Evolutionary conservation across 2,113 vertebrate species (phyloP).

Genomic region (Meleagris gallopavo): DNA sequence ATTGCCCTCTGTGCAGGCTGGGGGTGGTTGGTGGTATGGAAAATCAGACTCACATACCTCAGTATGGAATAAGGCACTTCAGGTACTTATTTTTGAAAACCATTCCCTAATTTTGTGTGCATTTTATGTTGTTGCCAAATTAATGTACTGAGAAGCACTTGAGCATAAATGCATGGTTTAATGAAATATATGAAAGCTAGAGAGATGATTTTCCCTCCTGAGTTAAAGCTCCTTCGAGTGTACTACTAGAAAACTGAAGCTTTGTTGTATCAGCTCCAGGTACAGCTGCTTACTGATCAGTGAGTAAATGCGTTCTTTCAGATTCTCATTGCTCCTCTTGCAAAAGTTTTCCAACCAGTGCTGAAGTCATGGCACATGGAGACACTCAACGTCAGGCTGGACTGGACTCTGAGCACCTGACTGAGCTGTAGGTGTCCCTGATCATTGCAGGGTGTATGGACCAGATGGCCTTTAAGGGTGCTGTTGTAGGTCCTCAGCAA

Average conservation of each 20-base stretch:
- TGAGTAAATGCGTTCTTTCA: background rate
- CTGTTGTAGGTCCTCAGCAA: background rate
- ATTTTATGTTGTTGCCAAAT: constrained; percentile 35
- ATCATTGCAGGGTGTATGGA: no score
- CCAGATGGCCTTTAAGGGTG: background rate
- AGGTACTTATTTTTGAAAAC: constrained; percentile 27
- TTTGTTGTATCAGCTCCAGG: background rate
- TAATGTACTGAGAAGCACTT: constrained; percentile 61
- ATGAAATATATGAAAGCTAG: constrained; percentile 35
- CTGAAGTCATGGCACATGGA: background rate
- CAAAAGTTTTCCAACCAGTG: background rate
- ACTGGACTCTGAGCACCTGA: no score
- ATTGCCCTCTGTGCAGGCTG: background rate
- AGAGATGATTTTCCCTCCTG: constrained; percentile 19
- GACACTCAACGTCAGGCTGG: no score
- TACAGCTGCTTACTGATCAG: background rate
- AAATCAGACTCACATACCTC: constrained; percentile 34
- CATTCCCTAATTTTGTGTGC: background rate
- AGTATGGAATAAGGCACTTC: constrained; percentile 12
- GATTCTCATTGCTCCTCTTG: background rate
- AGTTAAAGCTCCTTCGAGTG: constrained; percentile 25
- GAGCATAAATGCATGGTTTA: constrained; percentile 16
- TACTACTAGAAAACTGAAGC: constrained; percentile 18
- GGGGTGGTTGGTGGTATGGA: background rate
- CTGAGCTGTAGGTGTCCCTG: no score